These are phyloP conservation scores for Esox masquinongy DNA, from an alignment of 2,797 vertebrate species.

Conservation along the genomic window DNA sequence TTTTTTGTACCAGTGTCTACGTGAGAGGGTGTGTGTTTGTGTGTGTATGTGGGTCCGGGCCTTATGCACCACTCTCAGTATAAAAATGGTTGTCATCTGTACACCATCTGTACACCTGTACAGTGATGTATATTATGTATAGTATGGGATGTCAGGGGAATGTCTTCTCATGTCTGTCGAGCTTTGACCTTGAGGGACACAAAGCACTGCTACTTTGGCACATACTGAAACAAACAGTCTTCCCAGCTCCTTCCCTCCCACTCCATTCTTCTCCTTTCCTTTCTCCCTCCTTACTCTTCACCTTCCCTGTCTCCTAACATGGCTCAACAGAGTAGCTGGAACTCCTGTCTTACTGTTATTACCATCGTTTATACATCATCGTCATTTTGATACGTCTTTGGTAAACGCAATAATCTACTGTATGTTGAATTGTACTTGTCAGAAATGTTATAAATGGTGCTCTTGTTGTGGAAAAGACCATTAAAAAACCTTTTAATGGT, in stretches of 20 bases:
- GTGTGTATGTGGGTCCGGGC: background rate
- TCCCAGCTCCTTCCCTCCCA: slow-evolving; percentile 15
- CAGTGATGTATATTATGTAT: slow-evolving; percentile 18
- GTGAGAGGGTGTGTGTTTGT: background rate
- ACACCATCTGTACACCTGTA: slow-evolving; percentile 30
- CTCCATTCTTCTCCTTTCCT: slow-evolving; percentile 1
- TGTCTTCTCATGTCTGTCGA: slow-evolving; percentile 29
- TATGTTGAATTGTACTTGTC: too few relatives aligned
- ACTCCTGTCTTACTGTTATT: background rate
- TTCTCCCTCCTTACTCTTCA: slow-evolving; percentile 27
- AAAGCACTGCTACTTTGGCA: slow-evolving; percentile 44
- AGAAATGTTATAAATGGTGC: too few relatives aligned
- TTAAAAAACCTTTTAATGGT: too few relatives aligned
- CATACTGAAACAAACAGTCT: slow-evolving; percentile 17
- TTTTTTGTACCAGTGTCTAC: background rate
- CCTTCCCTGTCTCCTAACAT: slow-evolving; percentile 27
- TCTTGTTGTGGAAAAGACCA: too few relatives aligned
- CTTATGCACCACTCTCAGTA: slow-evolving; percentile 27
- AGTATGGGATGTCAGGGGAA: slow-evolving; percentile 15
- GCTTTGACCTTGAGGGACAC: slow-evolving; percentile 66
- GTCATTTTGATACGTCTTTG: too few relatives aligned
- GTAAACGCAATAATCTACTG: too few relatives aligned
- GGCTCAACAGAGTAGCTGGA: background rate
- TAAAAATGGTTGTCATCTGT: slow-evolving; percentile 15
- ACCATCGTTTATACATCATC: too few relatives aligned